These are phyloP conservation scores for Pseudocheirus occidentalis DNA, from an alignment of 2,797 vertebrate species.

Conservation along the genomic window DNA sequence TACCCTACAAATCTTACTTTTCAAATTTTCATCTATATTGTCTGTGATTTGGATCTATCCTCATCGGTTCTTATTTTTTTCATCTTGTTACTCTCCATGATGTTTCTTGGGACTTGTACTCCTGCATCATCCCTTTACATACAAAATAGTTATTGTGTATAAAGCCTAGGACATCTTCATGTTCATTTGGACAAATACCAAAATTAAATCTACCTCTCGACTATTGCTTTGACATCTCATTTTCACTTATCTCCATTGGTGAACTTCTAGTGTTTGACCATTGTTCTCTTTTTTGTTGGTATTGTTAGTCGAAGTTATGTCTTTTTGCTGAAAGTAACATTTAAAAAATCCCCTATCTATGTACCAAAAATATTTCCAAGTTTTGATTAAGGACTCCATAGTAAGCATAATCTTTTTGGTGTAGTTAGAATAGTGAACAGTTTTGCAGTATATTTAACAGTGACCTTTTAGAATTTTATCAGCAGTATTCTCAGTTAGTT, in stretches of 20 bases:
- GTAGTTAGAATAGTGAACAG: neutral
- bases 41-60: neutral
- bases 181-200: neutral
- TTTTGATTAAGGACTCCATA: neutral
- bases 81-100: neutral
- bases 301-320: neutral
- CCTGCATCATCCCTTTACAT: neutral
- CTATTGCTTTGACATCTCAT: neutral
- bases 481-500: neutral
- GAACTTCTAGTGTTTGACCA: neutral
- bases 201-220: neutral
- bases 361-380: constrained; percentile 7
- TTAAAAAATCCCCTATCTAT: neutral
- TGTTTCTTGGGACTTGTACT: neutral
- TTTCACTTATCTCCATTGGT: neutral
- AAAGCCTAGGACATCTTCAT: neutral
- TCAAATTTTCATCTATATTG: neutral
- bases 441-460: neutral
- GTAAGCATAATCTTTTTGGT: constrained; percentile 1
- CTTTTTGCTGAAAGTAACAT: neutral
- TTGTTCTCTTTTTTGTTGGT: neutral
- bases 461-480: neutral
- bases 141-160: neutral
- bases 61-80: neutral
- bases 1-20: constrained; percentile 2